phyloP scores from a whole-genome alignment of 2,113 vertebrate species.

The Serinus canaria region DNA sequence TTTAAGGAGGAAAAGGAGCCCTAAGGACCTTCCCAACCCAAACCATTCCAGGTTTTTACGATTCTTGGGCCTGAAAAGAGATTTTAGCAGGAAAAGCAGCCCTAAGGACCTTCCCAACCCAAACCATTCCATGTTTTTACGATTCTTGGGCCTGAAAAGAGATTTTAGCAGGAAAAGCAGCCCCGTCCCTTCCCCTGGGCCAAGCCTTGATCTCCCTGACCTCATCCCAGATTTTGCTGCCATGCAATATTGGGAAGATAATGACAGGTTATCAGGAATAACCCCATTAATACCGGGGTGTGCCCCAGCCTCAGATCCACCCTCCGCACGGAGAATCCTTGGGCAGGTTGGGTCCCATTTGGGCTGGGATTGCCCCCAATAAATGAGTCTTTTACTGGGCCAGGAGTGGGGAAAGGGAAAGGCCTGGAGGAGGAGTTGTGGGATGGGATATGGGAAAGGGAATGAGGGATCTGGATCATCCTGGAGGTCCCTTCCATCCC shows the following conservation, averaged over 20 bases:
- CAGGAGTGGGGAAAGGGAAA: background rate
- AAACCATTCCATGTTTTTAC: fast-evolving
- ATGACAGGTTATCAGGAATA: background rate
- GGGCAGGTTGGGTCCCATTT: background rate
- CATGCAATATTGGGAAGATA: background rate
- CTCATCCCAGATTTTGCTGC: background rate
- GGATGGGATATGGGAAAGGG: background rate
- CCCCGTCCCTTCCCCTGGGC: background rate
- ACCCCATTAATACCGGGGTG: conserved; percentile 7
- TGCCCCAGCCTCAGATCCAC: background rate
- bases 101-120: background rate
- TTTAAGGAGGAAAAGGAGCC: background rate
- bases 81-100: background rate
- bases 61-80: background rate
- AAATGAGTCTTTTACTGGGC: background rate
- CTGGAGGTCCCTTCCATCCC: background rate
- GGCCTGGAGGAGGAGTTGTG: background rate
- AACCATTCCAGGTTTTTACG: background rate
- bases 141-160: background rate
- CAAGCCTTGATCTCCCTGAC: background rate
- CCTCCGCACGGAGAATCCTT: background rate
- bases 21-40: background rate
- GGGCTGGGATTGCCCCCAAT: background rate
- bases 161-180: background rate
- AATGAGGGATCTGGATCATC: background rate